These are phyloP conservation scores for Vollenhovia emeryi DNA, from an alignment of 1,140 invertebrate species.

Conservation along the genomic window DNA sequence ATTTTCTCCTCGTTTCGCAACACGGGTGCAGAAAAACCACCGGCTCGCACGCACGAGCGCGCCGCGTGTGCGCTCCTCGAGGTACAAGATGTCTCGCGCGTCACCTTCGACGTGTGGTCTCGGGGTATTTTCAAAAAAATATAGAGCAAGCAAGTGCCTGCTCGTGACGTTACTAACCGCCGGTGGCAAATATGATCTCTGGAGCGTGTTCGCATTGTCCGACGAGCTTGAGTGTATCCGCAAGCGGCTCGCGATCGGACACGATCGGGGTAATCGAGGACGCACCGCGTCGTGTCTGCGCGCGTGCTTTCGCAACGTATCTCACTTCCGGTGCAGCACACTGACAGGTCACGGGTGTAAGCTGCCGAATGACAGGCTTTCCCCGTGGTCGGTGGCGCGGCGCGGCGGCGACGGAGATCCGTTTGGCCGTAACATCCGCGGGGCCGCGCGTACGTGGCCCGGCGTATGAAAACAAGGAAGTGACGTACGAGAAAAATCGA, in stretches of 20 bases:
- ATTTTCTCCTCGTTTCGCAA: slow-evolving; percentile 61
- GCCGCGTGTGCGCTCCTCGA: neutral
- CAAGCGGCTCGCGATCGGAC: slow-evolving; percentile 25
- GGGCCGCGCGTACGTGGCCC: neutral
- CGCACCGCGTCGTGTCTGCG: neutral
- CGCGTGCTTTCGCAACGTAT: slow-evolving; percentile 40
- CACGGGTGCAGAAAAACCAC: neutral
- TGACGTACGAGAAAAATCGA: slow-evolving; percentile 70
- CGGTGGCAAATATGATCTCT: too few relatives aligned
- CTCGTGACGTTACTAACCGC: too few relatives aligned
- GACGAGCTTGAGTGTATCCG: neutral
- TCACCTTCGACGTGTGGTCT: too few relatives aligned
- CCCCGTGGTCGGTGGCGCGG: neutral
- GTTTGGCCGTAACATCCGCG: slow-evolving; percentile 64
- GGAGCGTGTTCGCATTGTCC: too few relatives aligned
- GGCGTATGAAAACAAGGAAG: slow-evolving; percentile 67
- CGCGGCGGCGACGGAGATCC: neutral
- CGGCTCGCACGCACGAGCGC: neutral
- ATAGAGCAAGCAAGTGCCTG: neutral
- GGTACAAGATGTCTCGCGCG: neutral
- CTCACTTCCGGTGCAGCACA: slow-evolving; percentile 21
- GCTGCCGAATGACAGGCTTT: slow-evolving; percentile 61
- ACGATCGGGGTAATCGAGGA: slow-evolving; percentile 14
- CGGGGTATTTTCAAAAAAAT: neutral
- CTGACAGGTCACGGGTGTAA: slow-evolving; percentile 39